phyloP scores from a whole-genome alignment of 2,113 vertebrate genomes.

The Lamprotornis superbus region DNA sequence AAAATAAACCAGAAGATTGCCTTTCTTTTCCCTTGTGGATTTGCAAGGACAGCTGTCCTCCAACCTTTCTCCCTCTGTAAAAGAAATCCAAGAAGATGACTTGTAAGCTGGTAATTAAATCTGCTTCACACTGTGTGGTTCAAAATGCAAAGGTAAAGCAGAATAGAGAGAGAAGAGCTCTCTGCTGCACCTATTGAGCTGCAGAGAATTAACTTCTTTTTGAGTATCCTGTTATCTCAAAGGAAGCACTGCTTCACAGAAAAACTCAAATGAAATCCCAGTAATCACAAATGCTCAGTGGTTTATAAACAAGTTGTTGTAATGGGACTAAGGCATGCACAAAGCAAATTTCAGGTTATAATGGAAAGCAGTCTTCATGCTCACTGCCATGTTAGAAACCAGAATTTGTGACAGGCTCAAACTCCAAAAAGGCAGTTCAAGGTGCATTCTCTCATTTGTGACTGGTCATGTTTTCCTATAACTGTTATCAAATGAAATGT shows the following conservation, averaged over 20 bases:
- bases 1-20: neutral
- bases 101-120: slow-evolving; percentile 33
- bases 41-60: neutral
- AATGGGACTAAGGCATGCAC: neutral
- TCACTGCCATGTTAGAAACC: neutral
- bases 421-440: neutral
- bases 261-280: neutral
- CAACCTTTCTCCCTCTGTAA: neutral
- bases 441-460: neutral
- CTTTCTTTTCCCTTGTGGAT: neutral
- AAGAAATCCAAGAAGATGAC: neutral
- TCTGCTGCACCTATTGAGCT: slow-evolving; percentile 15
- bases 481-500: neutral
- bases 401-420: neutral
- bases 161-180: neutral
- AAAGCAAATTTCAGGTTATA: neutral
- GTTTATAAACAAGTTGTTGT: neutral
- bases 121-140: slow-evolving; percentile 22
- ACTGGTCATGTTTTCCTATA: neutral
- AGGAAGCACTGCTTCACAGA: neutral
- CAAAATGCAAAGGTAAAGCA: slow-evolving; percentile 42
- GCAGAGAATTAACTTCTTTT: slow-evolving; percentile 8
- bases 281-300: neutral
- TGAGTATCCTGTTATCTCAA: neutral
- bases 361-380: neutral